Evolutionary conservation across 2,113 vertebrate genomes (phyloP).

Genomic region (Ibidorhyncha struthersii): DNA sequence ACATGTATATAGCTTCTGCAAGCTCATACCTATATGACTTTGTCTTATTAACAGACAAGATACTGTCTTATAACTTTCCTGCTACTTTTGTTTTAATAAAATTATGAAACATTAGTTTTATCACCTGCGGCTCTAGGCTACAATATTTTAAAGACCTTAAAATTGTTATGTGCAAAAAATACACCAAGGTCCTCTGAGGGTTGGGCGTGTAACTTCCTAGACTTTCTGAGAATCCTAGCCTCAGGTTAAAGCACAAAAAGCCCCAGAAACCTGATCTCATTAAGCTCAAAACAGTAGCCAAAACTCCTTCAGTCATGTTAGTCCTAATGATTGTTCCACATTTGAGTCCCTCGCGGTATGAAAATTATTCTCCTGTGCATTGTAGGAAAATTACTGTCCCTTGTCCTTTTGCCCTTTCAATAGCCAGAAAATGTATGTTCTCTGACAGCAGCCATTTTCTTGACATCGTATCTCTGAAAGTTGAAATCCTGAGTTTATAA

Average conservation of each 20-base stretch:
- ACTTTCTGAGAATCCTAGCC: not conserved
- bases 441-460: not conserved
- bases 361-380: not conserved
- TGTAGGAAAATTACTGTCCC: not conserved
- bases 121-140: not conserved
- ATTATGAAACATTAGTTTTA: not conserved
- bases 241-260: not conserved
- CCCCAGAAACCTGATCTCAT: not conserved
- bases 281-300: not conserved
- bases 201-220: not conserved
- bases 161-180: not conserved
- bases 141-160: not conserved
- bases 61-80: not conserved
- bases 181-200: not conserved
- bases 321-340: not conserved
- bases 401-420: not conserved
- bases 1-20: not conserved
- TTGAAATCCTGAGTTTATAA: not conserved
- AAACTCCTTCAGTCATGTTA: not conserved
- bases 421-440: not conserved
- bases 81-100: not conserved
- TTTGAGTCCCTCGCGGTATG: not conserved
- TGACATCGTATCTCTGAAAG: not conserved
- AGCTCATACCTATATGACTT: not conserved
- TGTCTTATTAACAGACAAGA: not conserved